phyloP scores from a whole-genome alignment of 2,888 invertebrate species.

The Reticulitermes lucifugus region DNA sequence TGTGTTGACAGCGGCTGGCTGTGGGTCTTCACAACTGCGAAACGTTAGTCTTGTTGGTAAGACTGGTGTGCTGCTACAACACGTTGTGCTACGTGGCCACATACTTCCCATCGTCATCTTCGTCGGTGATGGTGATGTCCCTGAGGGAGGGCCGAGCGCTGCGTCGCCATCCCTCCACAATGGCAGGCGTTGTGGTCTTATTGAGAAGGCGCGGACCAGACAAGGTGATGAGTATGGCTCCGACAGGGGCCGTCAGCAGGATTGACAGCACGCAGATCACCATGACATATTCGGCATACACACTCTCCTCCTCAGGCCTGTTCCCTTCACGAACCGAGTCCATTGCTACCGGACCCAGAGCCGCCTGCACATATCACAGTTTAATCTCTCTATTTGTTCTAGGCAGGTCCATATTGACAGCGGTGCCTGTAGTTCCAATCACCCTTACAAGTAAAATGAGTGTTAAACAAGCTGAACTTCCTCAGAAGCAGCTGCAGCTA shows the following conservation, averaged over 20 bases:
- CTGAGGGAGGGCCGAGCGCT: constrained; percentile 86
- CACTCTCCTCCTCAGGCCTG: constrained; percentile 31
- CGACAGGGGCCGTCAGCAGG: constrained; percentile 85
- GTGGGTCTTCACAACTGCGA: too few relatives aligned
- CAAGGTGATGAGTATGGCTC: constrained; percentile 85
- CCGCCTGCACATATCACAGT: constrained; percentile 69
- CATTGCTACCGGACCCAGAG: constrained; percentile 82
- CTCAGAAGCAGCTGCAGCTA: too few relatives aligned
- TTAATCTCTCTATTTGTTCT: too few relatives aligned
- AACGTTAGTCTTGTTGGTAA: too few relatives aligned
- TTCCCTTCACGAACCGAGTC: constrained; percentile 68
- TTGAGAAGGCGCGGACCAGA: constrained; percentile 81
- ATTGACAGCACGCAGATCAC: constrained; percentile 85
- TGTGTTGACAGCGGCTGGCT: too few relatives aligned
- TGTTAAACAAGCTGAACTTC: too few relatives aligned
- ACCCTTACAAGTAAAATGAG: too few relatives aligned
- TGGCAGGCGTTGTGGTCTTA: constrained; percentile 72
- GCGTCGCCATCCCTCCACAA: constrained; percentile 77
- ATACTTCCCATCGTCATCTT: constrained; percentile 77
- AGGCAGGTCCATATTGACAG: too few relatives aligned
- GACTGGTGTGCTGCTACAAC: too few relatives aligned
- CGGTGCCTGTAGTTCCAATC: too few relatives aligned
- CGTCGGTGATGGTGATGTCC: constrained; percentile 88
- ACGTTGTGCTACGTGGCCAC: constrained; percentile 40
- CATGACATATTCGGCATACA: constrained; percentile 74